A percentile compares a stretch with the other conserved stretches of the same genome.
phyloP scores from a whole-genome alignment of 2,113 vertebrate genomes.

The Psophia crepitans region DNA sequence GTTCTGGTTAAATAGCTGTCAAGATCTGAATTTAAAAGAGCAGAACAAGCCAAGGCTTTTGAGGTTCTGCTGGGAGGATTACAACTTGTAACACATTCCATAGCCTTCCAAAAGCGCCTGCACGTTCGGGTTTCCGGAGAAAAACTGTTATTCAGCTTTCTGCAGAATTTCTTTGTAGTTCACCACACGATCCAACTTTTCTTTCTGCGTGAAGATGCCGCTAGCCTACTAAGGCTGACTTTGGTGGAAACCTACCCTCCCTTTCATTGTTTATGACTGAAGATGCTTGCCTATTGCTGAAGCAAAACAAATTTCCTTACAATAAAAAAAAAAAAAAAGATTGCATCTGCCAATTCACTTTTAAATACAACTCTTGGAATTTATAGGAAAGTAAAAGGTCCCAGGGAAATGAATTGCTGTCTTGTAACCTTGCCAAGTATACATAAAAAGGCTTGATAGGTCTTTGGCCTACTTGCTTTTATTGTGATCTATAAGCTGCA shows the following conservation, averaged over 20 bases:
- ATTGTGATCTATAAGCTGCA: not conserved
- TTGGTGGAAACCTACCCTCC: not conserved
- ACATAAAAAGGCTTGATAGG: not conserved
- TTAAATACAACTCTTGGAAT: constrained; percentile 5
- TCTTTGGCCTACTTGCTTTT: constrained; percentile 11
- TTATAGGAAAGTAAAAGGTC: not conserved
- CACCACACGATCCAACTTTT: not conserved
- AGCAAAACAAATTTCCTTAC: constrained; percentile 27
- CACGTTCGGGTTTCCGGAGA: not conserved
- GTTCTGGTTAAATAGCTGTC: constrained; percentile 56
- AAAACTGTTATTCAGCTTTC: not conserved
- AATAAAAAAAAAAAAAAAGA: too few species aligned
- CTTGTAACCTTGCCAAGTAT: not conserved
- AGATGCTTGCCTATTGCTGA: not conserved
- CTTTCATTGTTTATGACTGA: not conserved
- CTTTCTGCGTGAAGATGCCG: not conserved
- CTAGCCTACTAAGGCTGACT: not conserved
- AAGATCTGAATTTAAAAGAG: constrained; percentile 40
- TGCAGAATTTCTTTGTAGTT: not conserved
- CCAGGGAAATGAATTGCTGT: not conserved
- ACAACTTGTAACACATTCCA: constrained; percentile 14
- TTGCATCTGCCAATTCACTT: not conserved
- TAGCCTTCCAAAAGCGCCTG: not conserved
- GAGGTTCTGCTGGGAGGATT: constrained; percentile 58
- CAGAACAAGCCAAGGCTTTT: constrained; percentile 51